A percentile compares a stretch with the other conserved stretches of the same genome.
These are phyloP conservation scores for Chiloscyllium punctatum DNA, from an alignment of 2,797 vertebrate genomes.

Conservation along the genomic window DNA sequence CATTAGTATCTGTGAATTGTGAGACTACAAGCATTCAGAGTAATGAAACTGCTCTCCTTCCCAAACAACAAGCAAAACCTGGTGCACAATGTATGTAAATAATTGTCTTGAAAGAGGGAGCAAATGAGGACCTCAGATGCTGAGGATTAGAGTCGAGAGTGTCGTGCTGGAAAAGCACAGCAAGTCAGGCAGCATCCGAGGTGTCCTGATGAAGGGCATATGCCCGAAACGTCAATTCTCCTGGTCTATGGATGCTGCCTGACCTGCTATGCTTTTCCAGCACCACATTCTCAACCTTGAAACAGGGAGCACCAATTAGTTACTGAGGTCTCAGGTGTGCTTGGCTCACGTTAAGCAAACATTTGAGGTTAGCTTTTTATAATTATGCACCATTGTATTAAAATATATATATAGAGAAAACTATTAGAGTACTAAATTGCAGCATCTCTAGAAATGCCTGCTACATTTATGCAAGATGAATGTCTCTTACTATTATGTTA, in stretches of 20 bases:
- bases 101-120: neutral
- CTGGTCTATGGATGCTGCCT: too few relatives aligned
- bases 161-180: too few relatives aligned
- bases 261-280: too few relatives aligned
- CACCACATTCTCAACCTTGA: too few relatives aligned
- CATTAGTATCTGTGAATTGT: neutral
- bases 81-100: neutral
- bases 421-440: neutral
- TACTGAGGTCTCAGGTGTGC: neutral
- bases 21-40: neutral
- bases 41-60: neutral
- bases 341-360: neutral
- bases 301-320: neutral
- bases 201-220: too few relatives aligned
- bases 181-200: too few relatives aligned
- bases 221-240: too few relatives aligned
- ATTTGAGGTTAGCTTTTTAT: neutral
- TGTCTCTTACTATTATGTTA: neutral
- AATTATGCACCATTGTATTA: too few relatives aligned
- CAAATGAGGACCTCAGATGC: too few relatives aligned
- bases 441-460: neutral
- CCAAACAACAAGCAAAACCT: neutral
- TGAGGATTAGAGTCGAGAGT: too few relatives aligned
- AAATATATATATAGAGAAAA: too few relatives aligned
- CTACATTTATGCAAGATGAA: neutral